Evolutionary conservation across 1,140 invertebrate genomes (phyloP).

Genomic region (Megalopta genalis): DNA sequence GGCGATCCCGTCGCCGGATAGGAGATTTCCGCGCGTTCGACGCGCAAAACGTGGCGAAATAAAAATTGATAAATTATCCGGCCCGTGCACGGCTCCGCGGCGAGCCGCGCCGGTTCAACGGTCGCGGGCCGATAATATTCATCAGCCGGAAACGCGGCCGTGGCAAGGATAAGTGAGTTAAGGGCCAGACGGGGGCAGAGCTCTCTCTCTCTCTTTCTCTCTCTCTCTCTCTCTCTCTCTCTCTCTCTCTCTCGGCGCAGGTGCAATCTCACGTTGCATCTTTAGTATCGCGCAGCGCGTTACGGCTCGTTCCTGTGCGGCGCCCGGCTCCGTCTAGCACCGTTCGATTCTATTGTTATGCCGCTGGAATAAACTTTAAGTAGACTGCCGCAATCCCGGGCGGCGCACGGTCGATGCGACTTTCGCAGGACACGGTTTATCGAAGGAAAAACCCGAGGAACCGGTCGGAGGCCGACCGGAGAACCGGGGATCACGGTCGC

Average conservation of each 20-base stretch:
- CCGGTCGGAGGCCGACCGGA: not conserved
- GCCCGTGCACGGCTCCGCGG: no score
- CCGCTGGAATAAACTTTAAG: slow-evolving; percentile 18
- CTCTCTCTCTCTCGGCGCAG: slow-evolving; percentile 5
- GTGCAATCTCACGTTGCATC: slow-evolving; percentile 61
- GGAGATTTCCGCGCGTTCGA: no score
- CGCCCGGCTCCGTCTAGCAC: not conserved
- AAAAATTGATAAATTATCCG: no score
- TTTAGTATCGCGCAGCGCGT: slow-evolving; percentile 56
- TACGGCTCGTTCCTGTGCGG: not conserved
- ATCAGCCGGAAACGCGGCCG: not conserved
- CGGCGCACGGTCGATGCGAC: not conserved
- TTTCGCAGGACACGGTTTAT: not conserved
- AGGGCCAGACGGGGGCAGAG: not conserved
- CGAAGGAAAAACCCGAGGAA: not conserved
- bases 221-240: no score
- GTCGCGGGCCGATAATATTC: not conserved
- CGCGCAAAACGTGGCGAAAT: no score
- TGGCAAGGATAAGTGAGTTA: slow-evolving; percentile 12
- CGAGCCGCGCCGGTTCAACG: not conserved
- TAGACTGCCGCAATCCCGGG: not conserved
- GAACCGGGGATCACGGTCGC: not conserved
- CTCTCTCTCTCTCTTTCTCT: no score
- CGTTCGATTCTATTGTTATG: slow-evolving; percentile 18
- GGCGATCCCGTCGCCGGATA: no score